These are phyloP conservation scores for Macaca nemestrina DNA, from an alignment of 2,113 vertebrate genomes.

Conservation along the genomic window DNA sequence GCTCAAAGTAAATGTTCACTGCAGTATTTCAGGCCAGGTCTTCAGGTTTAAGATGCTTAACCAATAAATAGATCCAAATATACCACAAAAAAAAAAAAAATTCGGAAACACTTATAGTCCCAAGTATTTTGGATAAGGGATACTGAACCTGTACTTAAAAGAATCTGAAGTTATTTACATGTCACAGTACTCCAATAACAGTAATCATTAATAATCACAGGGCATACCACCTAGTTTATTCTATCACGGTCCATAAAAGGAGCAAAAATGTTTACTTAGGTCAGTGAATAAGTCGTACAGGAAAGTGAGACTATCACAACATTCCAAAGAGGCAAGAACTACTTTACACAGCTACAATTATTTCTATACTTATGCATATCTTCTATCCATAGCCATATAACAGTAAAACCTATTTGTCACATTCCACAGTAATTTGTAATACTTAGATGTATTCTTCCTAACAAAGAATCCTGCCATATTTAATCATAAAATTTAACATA, in stretches of 20 bases:
- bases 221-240: not conserved
- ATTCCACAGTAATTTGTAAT: not conserved
- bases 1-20: not conserved
- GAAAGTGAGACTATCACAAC: not conserved
- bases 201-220: not conserved
- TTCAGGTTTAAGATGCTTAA: not conserved
- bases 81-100: not conserved
- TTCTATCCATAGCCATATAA: not conserved
- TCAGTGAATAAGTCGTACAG: not conserved
- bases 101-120: not conserved
- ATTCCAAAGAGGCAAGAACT: not conserved
- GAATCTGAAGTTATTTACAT: not conserved
- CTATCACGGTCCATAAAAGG: not conserved
- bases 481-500: conserved; percentile 25
- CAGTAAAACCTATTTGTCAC: not conserved
- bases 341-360: not conserved
- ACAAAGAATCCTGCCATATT: not conserved
- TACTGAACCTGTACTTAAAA: not conserved
- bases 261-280: not conserved
- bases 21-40: not conserved
- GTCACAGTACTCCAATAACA: not conserved
- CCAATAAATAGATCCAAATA: not conserved
- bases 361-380: not conserved
- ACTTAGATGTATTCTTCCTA: conserved; percentile 6
- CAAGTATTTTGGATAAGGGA: not conserved